Evolutionary conservation across 2,888 invertebrate genomes (phyloP), one percentile per base, ranked within the genome.

Genomic region (Heliothis peltigera): DNA sequence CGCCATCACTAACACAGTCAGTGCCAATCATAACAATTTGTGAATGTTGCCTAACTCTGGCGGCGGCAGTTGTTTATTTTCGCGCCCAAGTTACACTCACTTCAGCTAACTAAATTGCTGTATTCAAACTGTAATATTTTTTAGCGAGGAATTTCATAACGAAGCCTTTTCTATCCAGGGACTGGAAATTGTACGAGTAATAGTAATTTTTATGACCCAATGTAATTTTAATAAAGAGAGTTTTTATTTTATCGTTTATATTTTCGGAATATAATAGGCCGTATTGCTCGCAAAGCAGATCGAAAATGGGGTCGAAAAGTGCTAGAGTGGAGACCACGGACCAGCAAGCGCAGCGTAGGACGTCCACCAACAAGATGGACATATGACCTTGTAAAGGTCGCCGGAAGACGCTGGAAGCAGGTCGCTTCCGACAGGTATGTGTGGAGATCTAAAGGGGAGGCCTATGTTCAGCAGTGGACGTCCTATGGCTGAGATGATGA

Each of bases 61-160:
- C 56, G 58, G 18, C 51, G 47, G 47, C 57, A 70, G 47, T 58
- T 59, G 55, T 70, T 77, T 67, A 64, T 73, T 67, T 63, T 62
- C 4, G 43, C 39, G 59, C 28, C 43, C 54, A 64, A 73, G 44
- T 64, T 49, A 42, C 44, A 39, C 48, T 55, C 28, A 18, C 54
- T 21, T 44, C n/a, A 59, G 58, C 71, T 22, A 65, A 64, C 46
- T 18, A 52, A 56, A 65, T 70, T 56, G 51, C 52, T 66, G 47
- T 60, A 56, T 65, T 56, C 39, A 70, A 55, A 52, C 39, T 42
- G 17, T 39, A 55, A 59, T 59, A 12, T 18, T 48, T 49, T 44
- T 39, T 32, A 43, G 44, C 25, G 39, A 19, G 25, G 7, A 44
- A 56, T 22, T 12, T 51, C n/a, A 55, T 71, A 70, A 71, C 51